These are phyloP conservation scores for Wasmannia auropunctata DNA, from an alignment of 1,140 invertebrate species.

Conservation along the genomic window DNA sequence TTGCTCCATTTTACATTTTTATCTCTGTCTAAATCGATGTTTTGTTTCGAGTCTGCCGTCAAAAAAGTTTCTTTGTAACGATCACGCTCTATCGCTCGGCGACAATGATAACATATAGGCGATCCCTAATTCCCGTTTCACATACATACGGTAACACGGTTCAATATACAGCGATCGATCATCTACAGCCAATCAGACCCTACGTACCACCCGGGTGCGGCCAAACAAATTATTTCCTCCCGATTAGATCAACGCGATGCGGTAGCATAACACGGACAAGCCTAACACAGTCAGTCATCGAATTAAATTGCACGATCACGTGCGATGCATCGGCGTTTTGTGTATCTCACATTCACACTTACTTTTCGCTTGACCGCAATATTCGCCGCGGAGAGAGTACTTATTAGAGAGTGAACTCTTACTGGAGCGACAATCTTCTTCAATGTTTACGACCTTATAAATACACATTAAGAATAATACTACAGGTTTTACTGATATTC, in stretches of 20 bases:
- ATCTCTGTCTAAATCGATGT: not conserved
- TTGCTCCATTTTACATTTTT: not conserved
- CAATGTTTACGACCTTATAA: not conserved
- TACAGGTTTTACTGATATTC: not conserved
- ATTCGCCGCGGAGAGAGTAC: not conserved
- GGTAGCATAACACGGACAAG: constrained; percentile 3
- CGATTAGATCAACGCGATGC: constrained; percentile 73
- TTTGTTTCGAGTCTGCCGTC: not conserved
- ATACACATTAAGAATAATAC: not conserved
- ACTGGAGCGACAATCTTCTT: not conserved
- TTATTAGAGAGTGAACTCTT: constrained; percentile 4
- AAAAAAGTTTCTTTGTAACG: not conserved
- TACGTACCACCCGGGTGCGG: constrained; percentile 59
- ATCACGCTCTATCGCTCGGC: constrained; percentile 28
- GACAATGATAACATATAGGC: constrained; percentile 47
- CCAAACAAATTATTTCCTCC: constrained; percentile 81
- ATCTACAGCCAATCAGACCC: constrained; percentile 73
- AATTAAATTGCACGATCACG: constrained; percentile 65
- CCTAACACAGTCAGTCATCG: constrained; percentile 44
- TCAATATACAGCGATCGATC: constrained; percentile 73
- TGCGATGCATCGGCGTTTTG: not conserved
- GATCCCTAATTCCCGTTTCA: constrained; percentile 50
- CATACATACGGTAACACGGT: not conserved
- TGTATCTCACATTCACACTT: constrained; percentile 27
- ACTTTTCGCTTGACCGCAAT: constrained; percentile 31